These are phyloP conservation scores for Xylota segnis DNA, from an alignment of 2,888 invertebrate genomes.

Conservation along the genomic window DNA sequence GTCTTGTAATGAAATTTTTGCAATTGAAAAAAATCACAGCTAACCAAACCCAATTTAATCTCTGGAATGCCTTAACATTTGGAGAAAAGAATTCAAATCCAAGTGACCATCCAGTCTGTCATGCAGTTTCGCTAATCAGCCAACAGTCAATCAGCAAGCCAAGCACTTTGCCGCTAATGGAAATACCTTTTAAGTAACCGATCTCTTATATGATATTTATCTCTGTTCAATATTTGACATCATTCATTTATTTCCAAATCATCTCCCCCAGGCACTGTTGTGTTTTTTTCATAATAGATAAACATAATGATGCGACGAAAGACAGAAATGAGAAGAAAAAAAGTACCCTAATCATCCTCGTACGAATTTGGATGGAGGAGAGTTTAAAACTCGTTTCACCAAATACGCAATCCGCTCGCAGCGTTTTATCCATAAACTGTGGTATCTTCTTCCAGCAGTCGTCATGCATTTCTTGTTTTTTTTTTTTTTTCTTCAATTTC, in stretches of 20 bases:
- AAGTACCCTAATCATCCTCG: slow-evolving; percentile 17
- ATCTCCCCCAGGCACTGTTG: slow-evolving; percentile 14
- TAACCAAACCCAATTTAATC: too few relatives aligned
- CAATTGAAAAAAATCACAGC: too few relatives aligned
- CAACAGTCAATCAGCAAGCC: slow-evolving; percentile 20
- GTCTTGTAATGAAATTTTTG: too few relatives aligned
- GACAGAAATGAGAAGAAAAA: slow-evolving; percentile 13
- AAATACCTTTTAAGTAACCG: slow-evolving; percentile 10
- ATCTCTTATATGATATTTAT: background rate
- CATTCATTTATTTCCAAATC: slow-evolving; percentile 41
- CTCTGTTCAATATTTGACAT: slow-evolving; percentile 44
- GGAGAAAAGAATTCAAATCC: background rate
- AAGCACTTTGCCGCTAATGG: slow-evolving; percentile 11
- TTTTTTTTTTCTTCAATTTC: slow-evolving; percentile 1
- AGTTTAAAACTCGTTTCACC: slow-evolving; percentile 62
- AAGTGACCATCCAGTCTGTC: background rate
- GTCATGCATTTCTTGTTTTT: slow-evolving; percentile 43
- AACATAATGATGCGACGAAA: slow-evolving; percentile 29
- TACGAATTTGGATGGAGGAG: slow-evolving; percentile 35
- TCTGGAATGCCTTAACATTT: too few relatives aligned
- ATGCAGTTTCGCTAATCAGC: slow-evolving; percentile 8
- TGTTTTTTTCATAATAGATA: slow-evolving; percentile 8
- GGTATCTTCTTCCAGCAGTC: slow-evolving; percentile 42
- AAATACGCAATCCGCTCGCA: slow-evolving; percentile 56
- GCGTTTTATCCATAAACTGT: slow-evolving; percentile 37